Conservation (phyloP, 2,888 invertebrate genomes). For the Drosophila multiciliata region DNA sequence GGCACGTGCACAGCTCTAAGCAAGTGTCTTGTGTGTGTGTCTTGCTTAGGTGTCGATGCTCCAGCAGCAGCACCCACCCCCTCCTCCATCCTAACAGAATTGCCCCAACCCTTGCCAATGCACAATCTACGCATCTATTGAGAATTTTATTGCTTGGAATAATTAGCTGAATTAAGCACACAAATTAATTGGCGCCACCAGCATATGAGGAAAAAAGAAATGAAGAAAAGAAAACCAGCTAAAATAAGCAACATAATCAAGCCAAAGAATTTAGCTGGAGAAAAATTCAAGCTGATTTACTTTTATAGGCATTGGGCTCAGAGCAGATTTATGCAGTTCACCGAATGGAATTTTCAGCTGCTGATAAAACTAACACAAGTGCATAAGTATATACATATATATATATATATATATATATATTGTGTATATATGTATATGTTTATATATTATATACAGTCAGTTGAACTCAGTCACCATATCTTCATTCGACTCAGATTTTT, state of each 20-base stretch:
- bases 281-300: conserved; percentile 66
- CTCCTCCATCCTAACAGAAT: background rate
- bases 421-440: background rate
- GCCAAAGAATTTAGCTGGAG: conserved; percentile 26
- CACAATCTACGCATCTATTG: conserved; percentile 70
- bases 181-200: conserved; percentile 74
- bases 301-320: conserved; percentile 70
- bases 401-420: background rate
- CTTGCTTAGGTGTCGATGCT: conserved; percentile 44
- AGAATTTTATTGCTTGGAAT: conserved; percentile 78
- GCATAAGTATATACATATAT: background rate
- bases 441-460: background rate
- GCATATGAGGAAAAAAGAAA: conserved; percentile 64
- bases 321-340: conserved; percentile 53
- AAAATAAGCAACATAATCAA: conserved; percentile 5
- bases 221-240: conserved; percentile 7
- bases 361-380: conserved; percentile 26
- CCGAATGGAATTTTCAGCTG: conserved; percentile 13
- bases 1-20: conserved; percentile 34
- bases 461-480: conserved; percentile 1
- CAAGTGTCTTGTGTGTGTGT: conserved; percentile 9
- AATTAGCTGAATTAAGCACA: conserved; percentile 79
- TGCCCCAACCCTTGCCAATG: background rate
- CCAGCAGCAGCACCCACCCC: conserved; percentile 1
- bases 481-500: background rate